A percentile compares a stretch with the other conserved stretches of the same genome.
Conservation (phyloP, 2,113 vertebrate genomes). For the Caloenas nicobarica region DNA sequence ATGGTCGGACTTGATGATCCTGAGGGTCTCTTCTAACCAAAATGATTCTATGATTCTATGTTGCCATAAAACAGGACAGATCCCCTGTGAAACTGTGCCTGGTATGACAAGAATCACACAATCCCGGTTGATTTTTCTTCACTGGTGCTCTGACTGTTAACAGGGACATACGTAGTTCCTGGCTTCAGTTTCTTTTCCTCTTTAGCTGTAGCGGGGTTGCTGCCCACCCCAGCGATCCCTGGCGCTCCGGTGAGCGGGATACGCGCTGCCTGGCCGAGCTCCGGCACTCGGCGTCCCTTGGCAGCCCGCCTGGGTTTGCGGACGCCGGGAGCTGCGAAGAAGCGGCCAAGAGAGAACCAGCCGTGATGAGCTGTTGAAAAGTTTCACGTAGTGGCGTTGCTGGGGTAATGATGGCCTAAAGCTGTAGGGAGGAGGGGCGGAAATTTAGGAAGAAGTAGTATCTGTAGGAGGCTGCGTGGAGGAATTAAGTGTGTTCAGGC, state of each 20-base stretch:
- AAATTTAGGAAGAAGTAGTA: fast-evolving
- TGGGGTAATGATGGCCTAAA: neutral
- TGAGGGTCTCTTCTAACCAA: too few species aligned
- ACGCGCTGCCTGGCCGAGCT: neutral
- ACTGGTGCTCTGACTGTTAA: neutral
- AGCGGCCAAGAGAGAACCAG: neutral
- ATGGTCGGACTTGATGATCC: too few species aligned
- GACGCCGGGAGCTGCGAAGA: neutral
- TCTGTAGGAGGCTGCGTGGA: neutral
- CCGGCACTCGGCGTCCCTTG: neutral
- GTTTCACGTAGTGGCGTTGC: fast-evolving
- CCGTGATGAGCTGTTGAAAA: neutral
- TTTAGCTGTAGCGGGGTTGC: neutral
- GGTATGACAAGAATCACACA: neutral
- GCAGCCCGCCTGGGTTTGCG: neutral
- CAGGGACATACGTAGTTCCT: neutral
- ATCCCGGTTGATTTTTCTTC: neutral
- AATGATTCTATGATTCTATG: too few species aligned
- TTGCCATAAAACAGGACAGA: neutral
- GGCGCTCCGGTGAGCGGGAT: neutral
- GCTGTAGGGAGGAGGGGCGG: neutral
- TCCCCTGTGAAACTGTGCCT: neutral
- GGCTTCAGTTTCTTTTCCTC: neutral
- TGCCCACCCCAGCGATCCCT: neutral
- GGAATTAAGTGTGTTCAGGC: fast-evolving